These are phyloP conservation scores for Ditylenchus weischeri DNA, from an alignment of 2,888 invertebrate species.

Conservation along the genomic window DNA sequence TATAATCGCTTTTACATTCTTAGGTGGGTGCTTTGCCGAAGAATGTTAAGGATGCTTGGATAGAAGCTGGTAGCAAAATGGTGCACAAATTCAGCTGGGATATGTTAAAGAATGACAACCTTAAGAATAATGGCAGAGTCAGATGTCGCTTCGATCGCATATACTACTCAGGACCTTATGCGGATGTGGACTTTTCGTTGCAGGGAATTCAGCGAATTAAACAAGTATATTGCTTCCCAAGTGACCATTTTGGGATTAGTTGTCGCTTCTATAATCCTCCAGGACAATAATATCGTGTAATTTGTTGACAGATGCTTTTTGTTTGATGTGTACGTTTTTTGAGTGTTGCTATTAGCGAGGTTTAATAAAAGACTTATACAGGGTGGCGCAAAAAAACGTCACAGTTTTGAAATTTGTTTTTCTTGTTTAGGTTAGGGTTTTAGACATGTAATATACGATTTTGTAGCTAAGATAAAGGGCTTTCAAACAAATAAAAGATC, in stretches of 20 bases:
- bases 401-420: too few species aligned
- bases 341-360: too few species aligned
- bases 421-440: too few species aligned
- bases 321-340: too few species aligned
- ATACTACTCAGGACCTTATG: conserved; percentile 38
- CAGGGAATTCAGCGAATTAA: conserved; percentile 48
- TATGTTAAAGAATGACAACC: conserved; percentile 65
- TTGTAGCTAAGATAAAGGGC: too few species aligned
- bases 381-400: too few species aligned
- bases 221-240: conserved; percentile 45
- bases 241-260: conserved; percentile 53
- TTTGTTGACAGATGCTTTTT: too few species aligned
- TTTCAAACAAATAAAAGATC: too few species aligned
- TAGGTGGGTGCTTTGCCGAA: conserved; percentile 49
- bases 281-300: neutral
- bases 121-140: conserved; percentile 32
- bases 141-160: conserved; percentile 63
- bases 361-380: too few species aligned
- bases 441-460: too few species aligned
- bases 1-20: too few species aligned
- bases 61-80: conserved; percentile 63
- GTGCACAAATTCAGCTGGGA: conserved; percentile 67
- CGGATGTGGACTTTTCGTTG: conserved; percentile 43
- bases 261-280: conserved; percentile 29
- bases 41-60: conserved; percentile 62